Percentiles rank a stretch among this genome's conserved stretches.
These are phyloP conservation scores for Gopherus flavomarginatus DNA, from an alignment of 2,113 vertebrate species.

Conservation along the genomic window DNA sequence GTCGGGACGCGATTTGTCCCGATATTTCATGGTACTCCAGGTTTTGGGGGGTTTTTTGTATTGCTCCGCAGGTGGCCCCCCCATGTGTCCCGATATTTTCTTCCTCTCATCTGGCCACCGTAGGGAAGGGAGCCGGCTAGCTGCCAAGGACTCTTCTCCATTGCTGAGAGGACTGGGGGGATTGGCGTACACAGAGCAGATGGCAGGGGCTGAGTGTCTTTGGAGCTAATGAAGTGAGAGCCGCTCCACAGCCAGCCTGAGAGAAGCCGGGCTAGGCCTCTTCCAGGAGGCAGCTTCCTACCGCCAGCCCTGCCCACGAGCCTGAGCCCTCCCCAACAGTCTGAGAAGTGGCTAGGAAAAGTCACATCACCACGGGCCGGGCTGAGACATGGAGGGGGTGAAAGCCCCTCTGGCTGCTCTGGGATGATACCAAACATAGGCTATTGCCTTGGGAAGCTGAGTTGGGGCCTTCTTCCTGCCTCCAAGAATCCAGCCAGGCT, in stretches of 20 bases:
- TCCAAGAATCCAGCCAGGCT: not conserved
- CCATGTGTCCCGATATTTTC: too few species aligned
- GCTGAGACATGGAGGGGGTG: not conserved
- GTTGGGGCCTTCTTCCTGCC: not conserved
- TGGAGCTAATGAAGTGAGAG: not conserved
- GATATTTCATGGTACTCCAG: too few species aligned
- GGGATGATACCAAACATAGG: not conserved
- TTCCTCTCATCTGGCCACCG: too few species aligned
- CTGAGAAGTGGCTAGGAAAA: not conserved
- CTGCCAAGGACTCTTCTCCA: not conserved
- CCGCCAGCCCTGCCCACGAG: not conserved
- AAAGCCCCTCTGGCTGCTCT: not conserved
- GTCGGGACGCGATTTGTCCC: too few species aligned
- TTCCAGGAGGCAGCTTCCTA: not conserved
- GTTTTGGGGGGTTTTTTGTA: too few species aligned
- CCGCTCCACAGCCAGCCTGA: not conserved
- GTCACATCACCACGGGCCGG: not conserved
- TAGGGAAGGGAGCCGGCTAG: not conserved
- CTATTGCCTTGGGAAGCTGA: not conserved
- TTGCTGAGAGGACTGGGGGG: not conserved
- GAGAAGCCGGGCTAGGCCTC: not conserved
- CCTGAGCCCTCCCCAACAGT: not conserved
- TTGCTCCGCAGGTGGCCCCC: too few species aligned
- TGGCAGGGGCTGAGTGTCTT: not conserved
- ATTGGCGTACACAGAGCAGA: not conserved